A percentile compares a stretch with the other conserved stretches of the same genome.
Conservation (phyloP, 1,140 invertebrate genomes). For the Rhagoletis zephyria region DNA sequence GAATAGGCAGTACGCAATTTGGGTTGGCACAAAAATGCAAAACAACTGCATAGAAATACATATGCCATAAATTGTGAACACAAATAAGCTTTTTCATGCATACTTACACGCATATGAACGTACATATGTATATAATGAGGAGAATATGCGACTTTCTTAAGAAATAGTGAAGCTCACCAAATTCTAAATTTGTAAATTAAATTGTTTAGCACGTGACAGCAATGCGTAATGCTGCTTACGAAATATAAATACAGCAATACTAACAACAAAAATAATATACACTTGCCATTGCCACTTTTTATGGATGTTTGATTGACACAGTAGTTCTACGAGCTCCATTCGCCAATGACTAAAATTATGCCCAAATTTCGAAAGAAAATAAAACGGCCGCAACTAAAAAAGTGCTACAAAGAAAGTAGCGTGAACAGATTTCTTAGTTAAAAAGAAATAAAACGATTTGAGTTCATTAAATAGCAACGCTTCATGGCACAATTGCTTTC, state of each 20-base stretch:
- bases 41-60: neutral
- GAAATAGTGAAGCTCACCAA: no score
- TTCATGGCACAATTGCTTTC: neutral
- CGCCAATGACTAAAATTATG: conserved; percentile 31
- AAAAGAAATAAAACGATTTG: neutral
- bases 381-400: neutral
- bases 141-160: neutral
- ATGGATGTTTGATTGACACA: neutral
- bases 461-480: conserved; percentile 18
- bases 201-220: conserved; percentile 36
- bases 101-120: neutral
- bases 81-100: no score
- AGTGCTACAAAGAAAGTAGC: conserved; percentile 23
- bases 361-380: neutral
- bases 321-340: neutral
- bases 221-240: neutral
- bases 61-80: no score
- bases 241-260: neutral
- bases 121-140: neutral
- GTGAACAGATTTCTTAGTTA: no score
- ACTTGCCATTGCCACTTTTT: neutral
- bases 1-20: no score
- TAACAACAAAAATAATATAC: neutral
- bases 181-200: conserved; percentile 44
- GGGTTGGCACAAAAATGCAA: conserved; percentile 2